Conservation (phyloP, 2,113 vertebrate species). For the Eidolon helvum region DNA sequence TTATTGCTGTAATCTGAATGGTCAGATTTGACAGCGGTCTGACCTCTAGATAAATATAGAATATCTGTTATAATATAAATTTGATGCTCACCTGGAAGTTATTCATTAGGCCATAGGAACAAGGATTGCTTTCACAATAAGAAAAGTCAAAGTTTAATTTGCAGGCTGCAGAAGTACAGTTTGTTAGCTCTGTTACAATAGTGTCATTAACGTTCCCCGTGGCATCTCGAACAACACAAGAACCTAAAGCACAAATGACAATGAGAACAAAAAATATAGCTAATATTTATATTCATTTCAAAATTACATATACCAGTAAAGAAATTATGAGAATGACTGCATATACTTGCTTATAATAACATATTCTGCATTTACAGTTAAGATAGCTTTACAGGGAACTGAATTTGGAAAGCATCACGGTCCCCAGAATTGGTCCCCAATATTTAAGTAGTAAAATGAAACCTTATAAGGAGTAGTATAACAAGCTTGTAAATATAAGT, state of each 20-base stretch:
- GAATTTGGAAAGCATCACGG: not conserved
- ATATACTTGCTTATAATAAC: not conserved
- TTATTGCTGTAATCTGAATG: not conserved
- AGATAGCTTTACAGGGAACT: not conserved
- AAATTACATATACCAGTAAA: not conserved
- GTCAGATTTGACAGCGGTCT: not conserved
- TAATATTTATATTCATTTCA: not conserved
- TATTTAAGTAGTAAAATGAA: not conserved
- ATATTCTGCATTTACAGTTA: not conserved
- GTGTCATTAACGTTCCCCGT: constrained; percentile 88
- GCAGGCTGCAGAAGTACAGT: constrained; percentile 93
- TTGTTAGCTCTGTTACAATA: constrained; percentile 80
- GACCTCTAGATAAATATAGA: not conserved
- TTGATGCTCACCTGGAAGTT: constrained; percentile 73
- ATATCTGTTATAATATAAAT: not conserved
- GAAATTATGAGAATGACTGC: not conserved
- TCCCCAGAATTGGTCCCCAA: not conserved
- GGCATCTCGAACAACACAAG: constrained; percentile 96
- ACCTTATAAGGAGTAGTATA: not conserved
- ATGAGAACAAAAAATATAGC: not conserved
- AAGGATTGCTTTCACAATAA: constrained; percentile 83
- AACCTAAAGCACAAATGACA: constrained; percentile 82
- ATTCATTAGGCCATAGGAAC: constrained; percentile 91
- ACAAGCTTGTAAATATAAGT: not conserved
- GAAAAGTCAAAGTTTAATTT: constrained; percentile 93